Evolutionary conservation across 1,140 invertebrate genomes (phyloP), one percentile per base, ranked within the genome.

Genomic region (Brachionus asplanchnoidis): DNA sequence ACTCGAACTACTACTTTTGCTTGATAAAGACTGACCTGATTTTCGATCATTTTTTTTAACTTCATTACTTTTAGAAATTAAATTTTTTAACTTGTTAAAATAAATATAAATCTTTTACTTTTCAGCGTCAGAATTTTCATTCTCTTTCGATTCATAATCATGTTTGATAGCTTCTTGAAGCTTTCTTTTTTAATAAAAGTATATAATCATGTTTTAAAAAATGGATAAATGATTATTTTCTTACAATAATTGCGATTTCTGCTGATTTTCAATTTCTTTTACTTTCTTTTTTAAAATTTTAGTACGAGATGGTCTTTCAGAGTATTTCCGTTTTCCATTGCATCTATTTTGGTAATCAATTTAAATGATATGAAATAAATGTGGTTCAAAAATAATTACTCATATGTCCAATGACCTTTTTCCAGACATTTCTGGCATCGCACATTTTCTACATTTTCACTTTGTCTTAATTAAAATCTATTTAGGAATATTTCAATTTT

Each of bases 341-440:
- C 95, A 97, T 77, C 73, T 77, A 11, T 42, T 20, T 50, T 50
- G 11, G 44, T 46, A 3, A 23, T 44, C 17, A 42, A 17, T 14
- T 73, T 11, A 46, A 73, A 42, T 42, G 1, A n/a, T 20, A 73
- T 17, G 9, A 17, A 36, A 20, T 73, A 44, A 68, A 28, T 32
- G 6, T 36, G 1, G 2, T 5, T 3, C 5, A 3, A 40, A 20
- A 17, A 23, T 42, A 9, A 44, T 77, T 50, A 77, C 88, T 96
- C 94, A 86, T 95, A 97, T 79, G 94, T 95, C 94, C 95, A 97
- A 88, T 97, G 95, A 0, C 95, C 95, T 87, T 93, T 93, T 88
- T 96, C 94, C 53, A 96, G 90, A 88, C 95, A 97, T 90, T 96
- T 97, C 88, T 97, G 95, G 88, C 95, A 97, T 60, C 93, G 91